Evolutionary conservation across 2,888 invertebrate genomes (phyloP), one percentile per base, ranked within the genome.

Genomic region (Rhagonycha lutea): DNA sequence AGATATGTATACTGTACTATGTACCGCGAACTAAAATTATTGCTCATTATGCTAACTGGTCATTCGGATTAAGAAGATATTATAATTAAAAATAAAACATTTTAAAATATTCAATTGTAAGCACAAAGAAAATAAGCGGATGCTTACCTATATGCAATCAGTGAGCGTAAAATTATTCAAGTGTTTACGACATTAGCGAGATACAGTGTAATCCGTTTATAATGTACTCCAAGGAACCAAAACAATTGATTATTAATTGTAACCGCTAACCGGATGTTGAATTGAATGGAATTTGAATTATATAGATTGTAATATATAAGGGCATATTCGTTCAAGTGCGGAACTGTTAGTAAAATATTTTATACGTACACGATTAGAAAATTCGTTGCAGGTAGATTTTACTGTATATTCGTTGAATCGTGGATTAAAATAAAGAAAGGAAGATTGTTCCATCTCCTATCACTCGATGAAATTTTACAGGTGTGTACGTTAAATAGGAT

Each of bases 161-260:
- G 26, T 65, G 63, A 65, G 63, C 63, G 24, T 65, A 65, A 65
- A 65, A 65, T 65, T 65, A 65, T 65, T 65, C 63, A 12, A 65
- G 26, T 65, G 24, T 65, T 65, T 65, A 65, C 63, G 63, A 23
- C n/a, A 65, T 26, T 24, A 24, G 12, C n/a, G 63, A 26, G 26
- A n/a, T 65, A 65, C 9, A 47, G 47, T 47, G 2, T 8, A 47
- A 47, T 47, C 47, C n/a, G 47, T n/a, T 7, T 47, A n/a, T n/a
- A 47, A 47, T 47, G 47, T 47, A n/a, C n/a, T 65, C 11, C 63
- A 8, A n/a, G 1, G 24, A 26, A 65, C n/a, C 26, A 8, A 65
- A 65, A 65, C 24, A 65, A 65, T 26, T 47, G 47, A 47, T 47
- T 47, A 14, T 24, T 65, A 65, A 26, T n/a, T 63, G 63, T 62